A percentile compares a stretch with the other conserved stretches of the same genome.
phyloP scores from a whole-genome alignment of 2,888 invertebrate genomes.

The Axea sp. region DNA sequence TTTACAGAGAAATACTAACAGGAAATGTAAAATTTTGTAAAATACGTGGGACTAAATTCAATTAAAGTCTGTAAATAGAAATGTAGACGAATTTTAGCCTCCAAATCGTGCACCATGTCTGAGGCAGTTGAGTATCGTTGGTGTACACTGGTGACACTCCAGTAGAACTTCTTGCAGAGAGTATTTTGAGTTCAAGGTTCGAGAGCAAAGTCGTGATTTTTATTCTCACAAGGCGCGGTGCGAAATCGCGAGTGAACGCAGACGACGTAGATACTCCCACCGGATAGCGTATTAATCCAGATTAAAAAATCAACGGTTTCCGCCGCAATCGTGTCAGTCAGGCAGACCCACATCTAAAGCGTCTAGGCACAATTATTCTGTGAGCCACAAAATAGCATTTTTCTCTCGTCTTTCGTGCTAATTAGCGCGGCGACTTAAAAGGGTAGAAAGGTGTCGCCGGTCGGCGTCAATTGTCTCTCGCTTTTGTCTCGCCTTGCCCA shows the following conservation, averaged over 20 bases:
- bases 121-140: constrained; percentile 29
- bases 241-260: constrained; percentile 60
- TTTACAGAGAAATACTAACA: no score
- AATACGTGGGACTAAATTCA: no score
- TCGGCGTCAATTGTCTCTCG: constrained; percentile 18
- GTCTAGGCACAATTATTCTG: constrained; percentile 30
- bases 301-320: constrained; percentile 58
- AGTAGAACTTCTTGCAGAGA: constrained; percentile 14
- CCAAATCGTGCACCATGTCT: no score
- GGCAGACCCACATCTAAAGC: constrained; percentile 44
- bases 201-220: constrained; percentile 47
- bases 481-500: constrained; percentile 26
- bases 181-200: constrained; percentile 61
- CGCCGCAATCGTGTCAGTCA: constrained; percentile 57
- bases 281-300: constrained; percentile 62
- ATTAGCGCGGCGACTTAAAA: constrained; percentile 43
- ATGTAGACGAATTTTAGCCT: no score
- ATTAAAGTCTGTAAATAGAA: no score
- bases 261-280: constrained; percentile 60
- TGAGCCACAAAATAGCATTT: constrained; percentile 25
- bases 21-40: no score
- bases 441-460: constrained; percentile 39
- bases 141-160: constrained; percentile 48
- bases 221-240: constrained; percentile 58
- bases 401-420: constrained; percentile 24